A percentile compares a stretch with the other conserved stretches of the same genome.
These are phyloP conservation scores for Heliornis fulica DNA, from an alignment of 2,113 vertebrate genomes.

Conservation along the genomic window DNA sequence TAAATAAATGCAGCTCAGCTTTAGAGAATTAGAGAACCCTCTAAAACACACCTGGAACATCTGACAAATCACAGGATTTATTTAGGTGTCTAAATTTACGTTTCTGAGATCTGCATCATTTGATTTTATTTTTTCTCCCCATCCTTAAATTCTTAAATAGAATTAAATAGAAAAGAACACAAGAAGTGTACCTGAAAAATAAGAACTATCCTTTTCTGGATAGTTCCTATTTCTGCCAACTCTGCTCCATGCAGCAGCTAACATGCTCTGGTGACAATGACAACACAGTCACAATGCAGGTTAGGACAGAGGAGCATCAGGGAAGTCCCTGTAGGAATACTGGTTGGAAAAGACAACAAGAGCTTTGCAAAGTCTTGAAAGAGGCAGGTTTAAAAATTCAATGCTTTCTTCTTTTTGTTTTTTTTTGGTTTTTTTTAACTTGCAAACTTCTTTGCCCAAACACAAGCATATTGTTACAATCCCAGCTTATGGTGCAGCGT, in stretches of 20 bases:
- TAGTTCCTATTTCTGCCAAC: not conserved
- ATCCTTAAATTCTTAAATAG: not conserved
- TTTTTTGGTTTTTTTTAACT: not conserved
- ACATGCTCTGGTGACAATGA: not conserved
- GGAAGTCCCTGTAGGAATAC: not conserved
- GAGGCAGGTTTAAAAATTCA: not conserved
- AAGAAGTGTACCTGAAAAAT: not conserved
- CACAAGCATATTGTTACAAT: not conserved
- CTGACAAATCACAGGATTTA: not conserved
- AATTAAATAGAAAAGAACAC: not conserved
- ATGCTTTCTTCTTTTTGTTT: not conserved
- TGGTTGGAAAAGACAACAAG: not conserved
- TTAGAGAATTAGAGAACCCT: not conserved
- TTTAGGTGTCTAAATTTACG: not conserved
- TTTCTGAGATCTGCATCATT: not conserved
- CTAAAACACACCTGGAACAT: not conserved
- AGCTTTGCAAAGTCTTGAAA: not conserved
- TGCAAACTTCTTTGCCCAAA: not conserved
- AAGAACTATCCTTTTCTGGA: not conserved
- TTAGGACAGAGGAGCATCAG: not conserved
- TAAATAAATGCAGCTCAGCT: not conserved
- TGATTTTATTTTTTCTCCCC: fast-evolving
- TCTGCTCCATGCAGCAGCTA: not conserved
- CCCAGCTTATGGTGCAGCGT: not conserved
- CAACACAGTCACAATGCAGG: not conserved